These are phyloP conservation scores for Zapus hudsonius DNA, from an alignment of 2,113 vertebrate species.

Conservation along the genomic window DNA sequence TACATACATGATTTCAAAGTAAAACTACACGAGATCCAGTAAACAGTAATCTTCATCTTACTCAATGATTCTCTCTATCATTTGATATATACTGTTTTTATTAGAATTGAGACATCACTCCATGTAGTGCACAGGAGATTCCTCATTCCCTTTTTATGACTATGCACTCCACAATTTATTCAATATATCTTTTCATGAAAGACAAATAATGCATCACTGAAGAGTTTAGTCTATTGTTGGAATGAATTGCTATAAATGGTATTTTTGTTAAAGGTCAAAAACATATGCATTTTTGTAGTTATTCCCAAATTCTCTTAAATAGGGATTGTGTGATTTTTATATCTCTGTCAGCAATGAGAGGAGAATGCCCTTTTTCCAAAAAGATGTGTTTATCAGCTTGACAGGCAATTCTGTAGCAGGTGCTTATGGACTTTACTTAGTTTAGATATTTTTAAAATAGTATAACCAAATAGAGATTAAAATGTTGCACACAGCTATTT, in stretches of 20 bases:
- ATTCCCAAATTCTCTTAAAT: neutral
- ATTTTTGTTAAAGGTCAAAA: neutral
- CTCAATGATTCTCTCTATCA: neutral
- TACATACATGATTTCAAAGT: neutral
- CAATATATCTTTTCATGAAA: neutral
- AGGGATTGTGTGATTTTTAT: neutral
- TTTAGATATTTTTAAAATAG: constrained; percentile 25
- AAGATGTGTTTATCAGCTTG: neutral
- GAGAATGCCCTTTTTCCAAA: neutral
- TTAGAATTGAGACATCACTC: neutral
- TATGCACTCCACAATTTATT: neutral
- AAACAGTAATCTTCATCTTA: neutral
- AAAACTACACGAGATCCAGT: neutral
- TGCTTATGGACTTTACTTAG: neutral
- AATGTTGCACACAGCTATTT: constrained; percentile 38
- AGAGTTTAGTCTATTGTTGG: neutral
- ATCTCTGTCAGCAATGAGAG: neutral
- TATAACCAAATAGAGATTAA: constrained; percentile 33
- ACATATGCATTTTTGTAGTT: neutral
- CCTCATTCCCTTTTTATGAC: neutral
- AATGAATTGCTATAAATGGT: neutral
- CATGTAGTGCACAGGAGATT: neutral
- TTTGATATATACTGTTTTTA: neutral
- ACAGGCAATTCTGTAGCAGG: neutral
- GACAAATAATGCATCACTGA: neutral